A percentile compares a stretch with the other conserved stretches of the same genome.
Conservation (phyloP, 2,113 vertebrate genomes). For the Cinclus mexicanus region DNA sequence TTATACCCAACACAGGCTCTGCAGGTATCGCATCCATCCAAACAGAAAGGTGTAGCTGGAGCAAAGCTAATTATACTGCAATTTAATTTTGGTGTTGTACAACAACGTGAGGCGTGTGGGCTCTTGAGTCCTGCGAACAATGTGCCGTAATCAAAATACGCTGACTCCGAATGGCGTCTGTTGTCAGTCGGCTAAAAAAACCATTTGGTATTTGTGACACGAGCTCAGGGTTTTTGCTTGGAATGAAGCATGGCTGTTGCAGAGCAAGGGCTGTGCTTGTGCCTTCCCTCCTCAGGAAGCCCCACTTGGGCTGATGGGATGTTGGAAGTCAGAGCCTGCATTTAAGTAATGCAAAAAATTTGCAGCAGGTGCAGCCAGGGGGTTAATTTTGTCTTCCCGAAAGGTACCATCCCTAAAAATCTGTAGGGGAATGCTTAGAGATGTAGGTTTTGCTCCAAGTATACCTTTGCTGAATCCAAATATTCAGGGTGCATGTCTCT, state of each 20-base stretch:
- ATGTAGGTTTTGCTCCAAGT: not conserved
- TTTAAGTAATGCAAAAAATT: not conserved
- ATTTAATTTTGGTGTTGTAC: constrained; percentile 24
- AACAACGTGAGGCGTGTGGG: not conserved
- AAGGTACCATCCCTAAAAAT: not conserved
- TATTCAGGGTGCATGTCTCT: not conserved
- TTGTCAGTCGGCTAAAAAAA: not conserved
- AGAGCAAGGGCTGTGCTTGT: not conserved
- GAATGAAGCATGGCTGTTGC: not conserved
- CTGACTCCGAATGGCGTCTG: not conserved
- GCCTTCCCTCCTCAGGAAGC: not conserved
- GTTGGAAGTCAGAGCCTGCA: not conserved
- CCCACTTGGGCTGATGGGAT: accelerated
- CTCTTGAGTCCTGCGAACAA: not conserved
- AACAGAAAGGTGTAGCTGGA: constrained; percentile 3
- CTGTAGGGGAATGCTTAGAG: not conserved
- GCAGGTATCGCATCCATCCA: not conserved
- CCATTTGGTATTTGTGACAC: not conserved
- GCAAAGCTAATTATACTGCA: not conserved
- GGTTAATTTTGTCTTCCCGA: not conserved
- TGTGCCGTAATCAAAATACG: not conserved
- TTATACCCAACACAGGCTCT: not conserved
- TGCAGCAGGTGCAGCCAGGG: accelerated
- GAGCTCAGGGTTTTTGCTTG: not conserved
- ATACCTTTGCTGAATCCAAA: not conserved